phyloP scores from a whole-genome alignment of 2,888 invertebrate genomes.

The Agriopis aurantiaria region DNA sequence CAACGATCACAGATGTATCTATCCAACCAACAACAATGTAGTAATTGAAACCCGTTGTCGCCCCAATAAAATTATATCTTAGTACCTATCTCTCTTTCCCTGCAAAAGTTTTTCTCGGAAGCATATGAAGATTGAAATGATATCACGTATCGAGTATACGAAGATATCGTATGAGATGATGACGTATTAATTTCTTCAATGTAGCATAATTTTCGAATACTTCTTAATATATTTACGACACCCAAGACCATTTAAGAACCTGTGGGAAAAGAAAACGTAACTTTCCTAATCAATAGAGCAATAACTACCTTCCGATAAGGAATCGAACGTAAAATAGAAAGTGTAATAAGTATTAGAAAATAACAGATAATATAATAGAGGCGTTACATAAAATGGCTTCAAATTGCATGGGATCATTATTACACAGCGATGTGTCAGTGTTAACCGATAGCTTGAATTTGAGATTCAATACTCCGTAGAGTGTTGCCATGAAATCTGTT shows the following conservation, averaged over 20 bases:
- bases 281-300: constrained; percentile 18
- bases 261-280: constrained; percentile 23
- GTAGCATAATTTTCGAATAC: not conserved
- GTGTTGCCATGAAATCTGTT: not conserved
- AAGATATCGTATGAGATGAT: not conserved
- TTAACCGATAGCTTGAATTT: constrained; percentile 16
- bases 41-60: too few relatives aligned
- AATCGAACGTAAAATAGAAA: constrained; percentile 36
- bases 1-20: too few relatives aligned
- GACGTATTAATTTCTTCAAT: not conserved
- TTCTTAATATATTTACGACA: not conserved
- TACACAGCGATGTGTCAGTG: constrained; percentile 13
- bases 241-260: not conserved
- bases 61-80: too few relatives aligned
- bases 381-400: constrained; percentile 27
- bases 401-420: constrained; percentile 24
- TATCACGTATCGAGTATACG: too few relatives aligned
- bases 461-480: not conserved
- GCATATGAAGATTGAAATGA: too few relatives aligned
- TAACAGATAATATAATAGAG: constrained; percentile 20
- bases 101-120: too few relatives aligned
- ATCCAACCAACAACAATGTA: too few relatives aligned
- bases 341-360: constrained; percentile 36
- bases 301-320: constrained; percentile 24
- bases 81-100: too few relatives aligned